Evolutionary conservation across 2,797 vertebrate genomes (phyloP), one percentile per base, ranked within the genome.

Genomic region (Scarus forsteni): DNA sequence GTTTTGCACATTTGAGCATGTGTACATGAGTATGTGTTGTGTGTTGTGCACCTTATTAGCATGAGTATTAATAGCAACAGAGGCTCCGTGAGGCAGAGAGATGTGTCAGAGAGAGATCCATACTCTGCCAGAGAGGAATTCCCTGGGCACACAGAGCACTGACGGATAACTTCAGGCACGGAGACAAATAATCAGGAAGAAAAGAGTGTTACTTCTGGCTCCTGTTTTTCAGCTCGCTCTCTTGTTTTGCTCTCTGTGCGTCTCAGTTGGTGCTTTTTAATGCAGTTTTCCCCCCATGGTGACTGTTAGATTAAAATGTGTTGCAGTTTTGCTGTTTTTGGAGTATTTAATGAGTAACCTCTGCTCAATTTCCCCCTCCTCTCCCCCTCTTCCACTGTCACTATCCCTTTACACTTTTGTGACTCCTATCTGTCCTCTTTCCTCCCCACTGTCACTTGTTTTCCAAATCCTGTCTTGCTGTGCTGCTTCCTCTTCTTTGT

Each of bases 101-200:
- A 83, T 65, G 75, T 91, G 89, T 92, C 89, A 84, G 79, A 10
- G 66, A 77, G 66, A 70, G 84, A 86, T 85, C 81, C 65, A 61
- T 80, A 70, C 60, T 81, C 85, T 85, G 85, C 73, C 73, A 64
- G 73, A 73, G 85, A 80, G 84, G 83, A 87, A 90, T 90, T 92
- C 92, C 92, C 89, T 73, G 6, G 80, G 76, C 58, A 66, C 76
- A 59, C 76, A 68, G 74, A 71, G 45, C 76, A 7, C 88, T 89
- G 90, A 92, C 87, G 73, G 92, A 88, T 89, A 86, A 85, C 83
- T 85, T 56, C 70, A 91, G 85, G 88, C 86, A 35, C 46, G 59
- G 80, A 86, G 80, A 74, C 66, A 83, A 78, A 84, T 80, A 84
- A 85, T 68, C 74, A 42, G 81, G 73, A 74, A 82, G 81, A 62